Conservation (phyloP, 2,888 invertebrate species). For the Megastigmus dorsalis region DNA sequence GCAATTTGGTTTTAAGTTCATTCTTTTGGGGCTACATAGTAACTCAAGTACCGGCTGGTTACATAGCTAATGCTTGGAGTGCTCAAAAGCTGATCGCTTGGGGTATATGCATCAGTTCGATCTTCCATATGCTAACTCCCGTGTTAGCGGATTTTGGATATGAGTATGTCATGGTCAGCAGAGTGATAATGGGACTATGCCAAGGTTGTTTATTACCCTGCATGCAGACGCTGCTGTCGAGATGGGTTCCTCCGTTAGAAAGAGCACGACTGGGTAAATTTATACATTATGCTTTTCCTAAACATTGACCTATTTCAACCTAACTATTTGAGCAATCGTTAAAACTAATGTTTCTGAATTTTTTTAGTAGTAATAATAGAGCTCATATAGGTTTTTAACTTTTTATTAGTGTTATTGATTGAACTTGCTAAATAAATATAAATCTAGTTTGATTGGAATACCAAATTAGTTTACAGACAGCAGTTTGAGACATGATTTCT, state of each 20-base stretch:
- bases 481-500: too few relatives aligned
- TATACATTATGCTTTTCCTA: too few relatives aligned
- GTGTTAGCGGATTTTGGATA: constrained; percentile 76
- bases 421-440: too few relatives aligned
- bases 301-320: too few relatives aligned
- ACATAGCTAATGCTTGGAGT: constrained; percentile 76
- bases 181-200: constrained; percentile 84
- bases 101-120: constrained; percentile 72
- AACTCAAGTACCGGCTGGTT: constrained; percentile 83
- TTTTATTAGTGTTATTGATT: too few relatives aligned
- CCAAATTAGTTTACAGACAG: too few relatives aligned
- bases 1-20: constrained; percentile 79
- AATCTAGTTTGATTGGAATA: too few relatives aligned
- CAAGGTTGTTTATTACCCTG: constrained; percentile 85
- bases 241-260: constrained; percentile 81
- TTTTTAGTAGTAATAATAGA: too few relatives aligned
- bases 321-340: too few relatives aligned
- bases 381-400: too few relatives aligned
- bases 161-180: constrained; percentile 79
- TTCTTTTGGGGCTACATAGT: constrained; percentile 87
- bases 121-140: constrained; percentile 75
- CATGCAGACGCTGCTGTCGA: constrained; percentile 82
- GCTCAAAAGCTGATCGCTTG: constrained; percentile 75
- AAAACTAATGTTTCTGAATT: too few relatives aligned
- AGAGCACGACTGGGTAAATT: constrained; percentile 74